Conservation (phyloP, 2,888 invertebrate genomes). For the Drosophila anomalata region DNA sequence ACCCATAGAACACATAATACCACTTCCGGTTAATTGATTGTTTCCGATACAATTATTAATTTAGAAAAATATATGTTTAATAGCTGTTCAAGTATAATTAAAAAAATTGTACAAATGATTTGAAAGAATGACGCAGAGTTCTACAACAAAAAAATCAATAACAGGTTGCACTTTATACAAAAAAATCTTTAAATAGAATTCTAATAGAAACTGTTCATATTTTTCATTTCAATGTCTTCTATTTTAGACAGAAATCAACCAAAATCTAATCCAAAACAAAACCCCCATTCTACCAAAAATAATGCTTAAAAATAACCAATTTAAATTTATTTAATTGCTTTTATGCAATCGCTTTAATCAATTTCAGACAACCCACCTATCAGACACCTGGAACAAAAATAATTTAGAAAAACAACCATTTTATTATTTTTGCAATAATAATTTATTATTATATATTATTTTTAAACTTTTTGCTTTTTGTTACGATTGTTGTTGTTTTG, state of each 20-base stretch:
- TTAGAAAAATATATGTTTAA: background rate
- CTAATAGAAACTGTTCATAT: too few relatives aligned
- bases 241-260: too few relatives aligned
- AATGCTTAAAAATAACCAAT: background rate
- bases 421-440: constrained; percentile 72
- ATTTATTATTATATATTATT: constrained; percentile 74
- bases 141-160: too few relatives aligned
- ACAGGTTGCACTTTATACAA: too few relatives aligned
- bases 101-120: too few relatives aligned
- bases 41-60: background rate
- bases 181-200: too few relatives aligned
- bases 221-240: too few relatives aligned
- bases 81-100: background rate
- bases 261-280: too few relatives aligned
- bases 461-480: constrained; percentile 62
- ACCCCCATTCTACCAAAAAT: background rate
- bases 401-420: constrained; percentile 46
- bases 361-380: background rate
- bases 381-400: background rate
- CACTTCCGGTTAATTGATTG: constrained; percentile 20
- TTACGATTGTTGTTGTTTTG: constrained; percentile 27
- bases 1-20: background rate
- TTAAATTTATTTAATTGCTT: constrained; percentile 1
- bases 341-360: constrained; percentile 3
- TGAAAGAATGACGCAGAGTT: too few relatives aligned